A percentile compares a stretch with the other conserved stretches of the same genome.
Conservation (phyloP, 2,113 vertebrate genomes). For the Perca fluviatilis region DNA sequence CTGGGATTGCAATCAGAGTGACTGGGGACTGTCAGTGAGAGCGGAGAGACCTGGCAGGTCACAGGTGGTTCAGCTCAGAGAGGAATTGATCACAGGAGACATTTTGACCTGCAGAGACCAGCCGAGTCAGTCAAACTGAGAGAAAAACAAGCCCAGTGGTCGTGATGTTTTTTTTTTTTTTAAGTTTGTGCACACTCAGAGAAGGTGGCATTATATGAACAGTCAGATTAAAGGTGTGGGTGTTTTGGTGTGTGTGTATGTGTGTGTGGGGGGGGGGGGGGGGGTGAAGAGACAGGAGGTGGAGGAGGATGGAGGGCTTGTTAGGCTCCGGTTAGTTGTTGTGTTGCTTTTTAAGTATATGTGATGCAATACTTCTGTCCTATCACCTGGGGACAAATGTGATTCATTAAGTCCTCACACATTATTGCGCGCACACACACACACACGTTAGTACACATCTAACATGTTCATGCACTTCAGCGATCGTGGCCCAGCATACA, state of each 20-base stretch:
- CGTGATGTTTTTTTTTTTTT: slow-evolving; percentile 56
- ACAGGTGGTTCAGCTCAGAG: slow-evolving; percentile 64
- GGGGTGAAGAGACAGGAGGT: background rate
- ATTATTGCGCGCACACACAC: background rate
- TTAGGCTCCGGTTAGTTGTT: background rate
- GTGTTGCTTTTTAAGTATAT: slow-evolving; percentile 40
- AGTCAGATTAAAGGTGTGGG: background rate
- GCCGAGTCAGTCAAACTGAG: slow-evolving; percentile 48
- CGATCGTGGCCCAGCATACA: slow-evolving; percentile 17
- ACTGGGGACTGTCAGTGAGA: slow-evolving; percentile 9
- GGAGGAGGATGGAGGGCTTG: background rate
- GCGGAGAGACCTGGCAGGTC: slow-evolving; percentile 36
- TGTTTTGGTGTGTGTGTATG: background rate
- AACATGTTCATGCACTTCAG: slow-evolving; percentile 22
- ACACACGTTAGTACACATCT: background rate
- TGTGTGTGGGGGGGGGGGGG: background rate
- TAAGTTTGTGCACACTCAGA: background rate
- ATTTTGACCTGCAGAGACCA: slow-evolving; percentile 62
- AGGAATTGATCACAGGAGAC: slow-evolving; percentile 49
- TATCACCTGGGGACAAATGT: slow-evolving; percentile 72
- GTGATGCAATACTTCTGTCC: slow-evolving; percentile 77
- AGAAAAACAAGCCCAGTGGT: slow-evolving; percentile 82
- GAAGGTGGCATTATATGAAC: background rate
- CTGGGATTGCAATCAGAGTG: slow-evolving; percentile 3
- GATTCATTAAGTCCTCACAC: slow-evolving; percentile 72